Conservation (phyloP, 2,888 invertebrate species). For the Leptura quadrifasciata region DNA sequence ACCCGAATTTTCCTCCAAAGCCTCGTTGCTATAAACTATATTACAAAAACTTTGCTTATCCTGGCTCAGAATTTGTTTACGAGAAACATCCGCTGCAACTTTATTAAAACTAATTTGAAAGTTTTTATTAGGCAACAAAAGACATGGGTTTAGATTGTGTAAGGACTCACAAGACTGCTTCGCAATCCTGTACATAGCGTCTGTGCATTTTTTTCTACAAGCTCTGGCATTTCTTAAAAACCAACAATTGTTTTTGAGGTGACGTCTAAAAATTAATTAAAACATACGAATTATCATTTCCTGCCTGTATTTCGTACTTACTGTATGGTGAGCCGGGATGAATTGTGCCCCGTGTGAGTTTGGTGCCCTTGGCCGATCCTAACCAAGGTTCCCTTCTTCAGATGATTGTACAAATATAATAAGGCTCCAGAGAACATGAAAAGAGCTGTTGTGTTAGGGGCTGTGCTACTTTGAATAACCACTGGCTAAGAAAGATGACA, state of each 20-base stretch:
- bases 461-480: constrained; percentile 33
- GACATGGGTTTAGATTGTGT: constrained; percentile 48
- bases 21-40: constrained; percentile 62
- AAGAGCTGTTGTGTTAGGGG: constrained; percentile 46
- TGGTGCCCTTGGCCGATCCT: constrained; percentile 48
- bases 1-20: constrained; percentile 69
- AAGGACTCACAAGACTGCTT: constrained; percentile 53
- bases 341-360: constrained; percentile 4
- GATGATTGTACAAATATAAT: constrained; percentile 47
- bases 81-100: background rate
- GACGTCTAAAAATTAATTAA: constrained; percentile 38
- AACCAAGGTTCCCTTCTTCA: constrained; percentile 51
- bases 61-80: background rate
- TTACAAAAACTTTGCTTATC: constrained; percentile 23
- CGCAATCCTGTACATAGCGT: constrained; percentile 55
- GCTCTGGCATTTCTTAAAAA: constrained; percentile 56
- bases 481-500: constrained; percentile 40
- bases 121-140: constrained; percentile 45
- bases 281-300: background rate
- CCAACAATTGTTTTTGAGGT: constrained; percentile 55
- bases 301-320: background rate
- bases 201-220: constrained; percentile 55
- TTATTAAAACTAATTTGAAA: constrained; percentile 52
- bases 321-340: constrained; percentile 31
- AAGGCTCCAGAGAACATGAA: constrained; percentile 50